Evolutionary conservation across 2,113 vertebrate genomes (phyloP).

Genomic region (Nipponia nippon): DNA sequence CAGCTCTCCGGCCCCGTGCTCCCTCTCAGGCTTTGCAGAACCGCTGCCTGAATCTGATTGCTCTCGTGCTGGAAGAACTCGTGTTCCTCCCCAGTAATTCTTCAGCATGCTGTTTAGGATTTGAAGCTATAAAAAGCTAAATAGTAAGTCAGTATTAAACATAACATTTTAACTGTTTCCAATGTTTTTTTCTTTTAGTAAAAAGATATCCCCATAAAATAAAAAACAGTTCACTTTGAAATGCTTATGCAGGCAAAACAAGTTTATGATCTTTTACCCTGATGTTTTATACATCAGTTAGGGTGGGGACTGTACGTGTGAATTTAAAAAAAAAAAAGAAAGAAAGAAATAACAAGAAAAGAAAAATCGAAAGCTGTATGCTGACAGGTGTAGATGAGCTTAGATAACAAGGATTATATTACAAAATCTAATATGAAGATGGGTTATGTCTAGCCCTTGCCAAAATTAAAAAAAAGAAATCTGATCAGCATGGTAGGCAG

Average conservation of each 20-base stretch:
- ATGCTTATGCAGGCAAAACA: conserved; percentile 31
- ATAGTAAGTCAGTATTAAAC: conserved; percentile 41
- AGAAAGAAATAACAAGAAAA: neutral
- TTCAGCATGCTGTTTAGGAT: neutral
- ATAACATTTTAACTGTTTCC: conserved; percentile 30
- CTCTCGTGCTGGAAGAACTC: neutral
- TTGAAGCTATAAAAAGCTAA: conserved; percentile 35
- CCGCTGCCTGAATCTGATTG: neutral
- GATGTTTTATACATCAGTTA: conserved; percentile 46
- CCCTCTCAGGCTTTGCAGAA: neutral
- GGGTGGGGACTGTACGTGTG: neutral
- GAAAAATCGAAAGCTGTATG: neutral
- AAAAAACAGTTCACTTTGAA: conserved; percentile 43
- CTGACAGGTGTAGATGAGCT: conserved; percentile 40
- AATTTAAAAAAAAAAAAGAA: neutral
- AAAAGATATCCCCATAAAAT: conserved; percentile 39
- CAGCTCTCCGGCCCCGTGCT: rapidly evolving
- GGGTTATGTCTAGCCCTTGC: neutral
- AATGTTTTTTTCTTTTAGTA: conserved; percentile 11
- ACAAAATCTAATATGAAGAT: conserved; percentile 33
- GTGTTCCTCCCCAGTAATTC: neutral
- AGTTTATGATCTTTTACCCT: conserved; percentile 43
- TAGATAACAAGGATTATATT: conserved; percentile 48
- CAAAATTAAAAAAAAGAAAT: conserved; percentile 23
- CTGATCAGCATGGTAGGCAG: neutral